Evolutionary conservation across 2,113 vertebrate species (phyloP).

Genomic region (Strix aluco): DNA sequence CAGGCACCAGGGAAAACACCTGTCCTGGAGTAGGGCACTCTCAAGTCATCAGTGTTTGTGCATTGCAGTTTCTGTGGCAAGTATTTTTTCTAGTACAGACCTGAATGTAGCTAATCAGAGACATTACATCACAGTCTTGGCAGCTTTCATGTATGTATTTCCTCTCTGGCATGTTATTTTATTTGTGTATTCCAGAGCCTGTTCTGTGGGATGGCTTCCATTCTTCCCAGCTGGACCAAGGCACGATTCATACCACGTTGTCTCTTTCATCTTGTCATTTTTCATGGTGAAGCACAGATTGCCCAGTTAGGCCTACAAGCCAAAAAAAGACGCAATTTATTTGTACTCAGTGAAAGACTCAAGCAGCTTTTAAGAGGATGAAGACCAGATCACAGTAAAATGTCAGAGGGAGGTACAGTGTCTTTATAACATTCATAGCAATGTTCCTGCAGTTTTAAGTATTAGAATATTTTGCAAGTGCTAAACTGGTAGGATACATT

Average conservation of each 20-base stretch:
- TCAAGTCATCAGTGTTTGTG: rapidly evolving
- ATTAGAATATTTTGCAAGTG: neutral
- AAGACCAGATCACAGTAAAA: neutral
- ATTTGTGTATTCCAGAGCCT: neutral
- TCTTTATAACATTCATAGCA: neutral
- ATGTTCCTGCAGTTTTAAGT: neutral
- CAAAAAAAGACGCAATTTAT: neutral
- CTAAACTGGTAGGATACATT: neutral
- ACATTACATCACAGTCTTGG: neutral
- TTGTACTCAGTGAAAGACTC: neutral
- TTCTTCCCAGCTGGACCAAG: neutral
- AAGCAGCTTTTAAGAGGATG: neutral
- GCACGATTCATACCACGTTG: neutral
- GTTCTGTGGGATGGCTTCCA: neutral
- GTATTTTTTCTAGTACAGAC: neutral
- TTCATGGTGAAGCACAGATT: neutral
- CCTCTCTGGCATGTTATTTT: neutral
- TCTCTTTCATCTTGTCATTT: neutral
- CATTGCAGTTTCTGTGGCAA: neutral
- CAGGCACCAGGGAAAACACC: rapidly evolving
- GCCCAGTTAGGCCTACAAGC: neutral
- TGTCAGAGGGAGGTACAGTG: neutral
- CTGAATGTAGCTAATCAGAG: neutral
- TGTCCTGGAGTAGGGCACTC: neutral
- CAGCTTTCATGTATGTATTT: neutral